Conservation (phyloP, 92 coral and sea anemone species). For the Epizoanthus rinbou region DNA sequence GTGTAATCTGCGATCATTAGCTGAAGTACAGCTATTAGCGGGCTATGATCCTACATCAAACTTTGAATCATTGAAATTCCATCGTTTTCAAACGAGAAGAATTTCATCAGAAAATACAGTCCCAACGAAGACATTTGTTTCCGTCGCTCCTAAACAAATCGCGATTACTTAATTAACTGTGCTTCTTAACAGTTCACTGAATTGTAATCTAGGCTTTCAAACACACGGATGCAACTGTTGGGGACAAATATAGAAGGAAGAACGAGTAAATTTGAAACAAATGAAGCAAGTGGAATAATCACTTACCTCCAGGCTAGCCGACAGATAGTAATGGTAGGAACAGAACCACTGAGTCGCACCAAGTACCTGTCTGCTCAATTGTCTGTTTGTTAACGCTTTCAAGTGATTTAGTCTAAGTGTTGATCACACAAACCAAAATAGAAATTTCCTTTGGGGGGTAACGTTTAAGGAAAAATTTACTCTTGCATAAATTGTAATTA, state of each 20-base stretch:
- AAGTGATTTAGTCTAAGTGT: background rate
- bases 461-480: background rate
- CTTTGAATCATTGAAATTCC: too few species aligned
- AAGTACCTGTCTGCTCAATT: slow-evolving; percentile 25
- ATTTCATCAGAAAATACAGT: too few species aligned
- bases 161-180: background rate
- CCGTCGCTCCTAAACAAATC: background rate
- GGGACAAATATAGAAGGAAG: background rate
- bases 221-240: background rate
- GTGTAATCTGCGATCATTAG: too few species aligned
- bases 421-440: background rate
- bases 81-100: too few species aligned
- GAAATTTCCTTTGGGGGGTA: background rate
- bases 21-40: too few species aligned
- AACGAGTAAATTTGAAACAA: background rate
- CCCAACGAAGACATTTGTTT: too few species aligned
- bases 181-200: background rate
- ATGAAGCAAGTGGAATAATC: background rate
- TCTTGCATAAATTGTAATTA: background rate
- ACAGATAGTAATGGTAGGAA: background rate
- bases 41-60: too few species aligned
- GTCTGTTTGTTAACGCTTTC: slow-evolving; percentile 5
- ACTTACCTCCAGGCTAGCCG: slow-evolving; percentile 21
- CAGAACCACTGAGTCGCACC: slow-evolving; percentile 1
- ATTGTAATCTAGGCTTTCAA: too few species aligned